Evolutionary conservation across 2,888 invertebrate genomes (phyloP).

Genomic region (Lissocephala sabroskyi): DNA sequence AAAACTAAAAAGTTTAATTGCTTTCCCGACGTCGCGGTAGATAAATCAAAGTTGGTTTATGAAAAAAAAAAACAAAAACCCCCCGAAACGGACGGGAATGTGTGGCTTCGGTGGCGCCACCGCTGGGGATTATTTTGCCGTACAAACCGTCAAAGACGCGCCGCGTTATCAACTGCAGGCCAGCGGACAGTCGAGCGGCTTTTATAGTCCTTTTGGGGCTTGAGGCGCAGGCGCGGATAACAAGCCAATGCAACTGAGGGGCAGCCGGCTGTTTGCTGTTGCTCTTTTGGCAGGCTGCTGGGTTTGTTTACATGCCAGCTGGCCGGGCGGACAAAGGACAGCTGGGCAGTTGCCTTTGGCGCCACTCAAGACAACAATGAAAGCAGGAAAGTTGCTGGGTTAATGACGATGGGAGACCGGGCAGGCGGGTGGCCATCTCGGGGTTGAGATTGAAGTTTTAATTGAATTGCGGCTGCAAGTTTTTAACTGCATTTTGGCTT

Average conservation of each 20-base stretch:
- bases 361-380: conserved; percentile 17
- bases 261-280: conserved; percentile 14
- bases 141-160: too few species aligned
- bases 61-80: too few species aligned
- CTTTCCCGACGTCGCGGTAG: too few species aligned
- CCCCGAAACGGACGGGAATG: too few species aligned
- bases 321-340: conserved; percentile 22
- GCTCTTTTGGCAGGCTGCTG: conserved; percentile 38
- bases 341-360: conserved; percentile 28
- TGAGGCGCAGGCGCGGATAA: conserved; percentile 51
- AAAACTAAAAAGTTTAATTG: too few species aligned
- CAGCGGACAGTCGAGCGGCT: conserved; percentile 23
- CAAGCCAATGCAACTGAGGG: background rate
- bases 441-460: conserved; percentile 51
- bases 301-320: conserved; percentile 48
- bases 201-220: conserved; percentile 39
- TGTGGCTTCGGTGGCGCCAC: too few species aligned
- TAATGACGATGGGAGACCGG: conserved; percentile 7
- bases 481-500: conserved; percentile 50
- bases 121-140: too few species aligned
- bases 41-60: too few species aligned
- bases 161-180: conserved; percentile 45
- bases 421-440: conserved; percentile 11
- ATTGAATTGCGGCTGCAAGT: conserved; percentile 61
- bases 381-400: conserved; percentile 19